Conservation (phyloP, 2,888 invertebrate species). For the Spilosoma lubricipeda region DNA sequence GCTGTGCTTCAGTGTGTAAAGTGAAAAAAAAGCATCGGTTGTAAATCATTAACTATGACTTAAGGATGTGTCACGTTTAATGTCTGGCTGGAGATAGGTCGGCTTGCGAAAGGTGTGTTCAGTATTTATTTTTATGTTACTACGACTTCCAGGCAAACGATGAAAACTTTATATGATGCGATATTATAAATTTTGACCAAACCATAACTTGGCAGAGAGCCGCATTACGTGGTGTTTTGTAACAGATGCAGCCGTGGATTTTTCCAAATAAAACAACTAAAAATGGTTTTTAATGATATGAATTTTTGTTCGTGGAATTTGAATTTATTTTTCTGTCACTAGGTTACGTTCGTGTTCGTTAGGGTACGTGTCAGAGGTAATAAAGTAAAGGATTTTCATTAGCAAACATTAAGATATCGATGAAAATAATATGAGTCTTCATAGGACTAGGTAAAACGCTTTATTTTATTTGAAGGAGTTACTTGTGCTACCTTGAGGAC, state of each 20-base stretch:
- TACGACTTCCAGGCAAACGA: slow-evolving; percentile 52
- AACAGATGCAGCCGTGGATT: slow-evolving; percentile 42
- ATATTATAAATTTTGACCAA: slow-evolving; percentile 46
- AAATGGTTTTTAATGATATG: slow-evolving; percentile 20
- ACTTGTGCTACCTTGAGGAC: too few species aligned
- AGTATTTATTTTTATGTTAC: slow-evolving; percentile 54
- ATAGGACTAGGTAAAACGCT: too few species aligned
- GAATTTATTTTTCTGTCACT: not conserved
- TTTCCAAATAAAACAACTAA: slow-evolving; percentile 20
- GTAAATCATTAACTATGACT: slow-evolving; percentile 75
- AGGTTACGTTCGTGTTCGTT: not conserved
- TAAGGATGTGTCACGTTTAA: slow-evolving; percentile 63
- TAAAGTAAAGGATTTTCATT: too few species aligned
- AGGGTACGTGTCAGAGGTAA: not conserved
- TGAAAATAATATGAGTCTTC: too few species aligned
- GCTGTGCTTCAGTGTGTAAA: slow-evolving; percentile 72
- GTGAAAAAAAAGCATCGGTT: slow-evolving; percentile 57
- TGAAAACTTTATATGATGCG: slow-evolving; percentile 57
- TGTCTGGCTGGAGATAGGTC: slow-evolving; percentile 59
- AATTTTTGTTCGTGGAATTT: not conserved
- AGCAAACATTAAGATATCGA: too few species aligned
- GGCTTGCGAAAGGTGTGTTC: slow-evolving; percentile 61
- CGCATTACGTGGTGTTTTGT: slow-evolving; percentile 45
- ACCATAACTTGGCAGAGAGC: slow-evolving; percentile 46
- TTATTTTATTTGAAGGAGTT: not conserved